phyloP scores from a whole-genome alignment of 2,113 vertebrate species.

The Anthoscopus minutus region DNA sequence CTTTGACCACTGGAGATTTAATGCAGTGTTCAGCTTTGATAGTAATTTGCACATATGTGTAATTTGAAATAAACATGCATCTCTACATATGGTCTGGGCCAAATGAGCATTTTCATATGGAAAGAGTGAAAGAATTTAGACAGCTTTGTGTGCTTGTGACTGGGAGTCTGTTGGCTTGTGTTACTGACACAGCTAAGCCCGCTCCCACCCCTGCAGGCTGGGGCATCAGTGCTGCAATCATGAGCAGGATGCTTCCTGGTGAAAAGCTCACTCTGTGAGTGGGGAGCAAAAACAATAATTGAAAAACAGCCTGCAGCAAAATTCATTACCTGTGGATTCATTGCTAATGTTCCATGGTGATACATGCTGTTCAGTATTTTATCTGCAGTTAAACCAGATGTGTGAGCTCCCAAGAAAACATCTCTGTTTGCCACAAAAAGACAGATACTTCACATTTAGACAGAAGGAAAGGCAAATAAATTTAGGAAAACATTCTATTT shows the following conservation, averaged over 20 bases:
- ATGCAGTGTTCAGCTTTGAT: not conserved
- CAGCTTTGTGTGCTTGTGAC: not conserved
- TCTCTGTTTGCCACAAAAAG: not conserved
- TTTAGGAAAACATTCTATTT: not conserved
- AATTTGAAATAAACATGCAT: not conserved
- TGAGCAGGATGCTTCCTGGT: conserved; percentile 25
- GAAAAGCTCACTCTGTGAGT: not conserved
- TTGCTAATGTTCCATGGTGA: conserved; percentile 48
- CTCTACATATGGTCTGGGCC: not conserved
- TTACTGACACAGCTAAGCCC: conserved; percentile 6
- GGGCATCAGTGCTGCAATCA: not conserved
- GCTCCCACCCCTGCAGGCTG: not conserved
- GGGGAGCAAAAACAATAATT: conserved; percentile 52
- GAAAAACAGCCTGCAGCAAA: conserved; percentile 59
- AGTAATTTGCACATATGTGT: not conserved
- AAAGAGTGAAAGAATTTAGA: not conserved
- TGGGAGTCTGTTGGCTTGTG: not conserved
- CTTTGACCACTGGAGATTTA: not conserved
- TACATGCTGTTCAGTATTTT: conserved; percentile 52
- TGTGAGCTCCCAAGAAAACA: not conserved
- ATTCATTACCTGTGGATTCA: conserved; percentile 67
- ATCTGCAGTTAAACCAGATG: conserved; percentile 34
- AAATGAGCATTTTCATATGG: conserved; percentile 1
- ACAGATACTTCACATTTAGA: not conserved
- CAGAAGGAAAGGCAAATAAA: not conserved